Base-by-base conservation (phyloP, 1,140 invertebrate genomes). In the Aricia agestis region DNA sequence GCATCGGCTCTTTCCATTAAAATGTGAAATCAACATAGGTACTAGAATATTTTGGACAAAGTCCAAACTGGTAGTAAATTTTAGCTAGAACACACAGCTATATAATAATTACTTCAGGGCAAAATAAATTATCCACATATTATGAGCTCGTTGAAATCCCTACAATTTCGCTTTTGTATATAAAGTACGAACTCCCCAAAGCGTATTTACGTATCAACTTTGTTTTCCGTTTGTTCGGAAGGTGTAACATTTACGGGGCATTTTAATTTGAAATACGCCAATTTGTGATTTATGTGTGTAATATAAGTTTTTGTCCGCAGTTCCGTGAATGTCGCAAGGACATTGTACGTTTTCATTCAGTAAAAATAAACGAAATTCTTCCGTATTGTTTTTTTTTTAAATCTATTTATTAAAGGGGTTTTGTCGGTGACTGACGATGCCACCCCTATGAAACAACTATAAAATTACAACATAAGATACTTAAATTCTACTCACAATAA, bases 81-180 rank as follows among this genome's bases (percentile, higher is more conserved):
- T 7, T 36, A 36, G 36, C 6, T 36, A 36, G 2, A 36, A 36
- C 1, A 25, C 25, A 25, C 25, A 25, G 1, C 3, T 18, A 59
- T 3, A 59, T 19, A 18, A 17, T 59, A 15, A 59, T 18, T 19
- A 45, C 18, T 57, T 15, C 15, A 15, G 59, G 42, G 18, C 17
- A 52, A 52, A 9, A 57, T 67, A 67, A 66, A 63, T 66, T 61
- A 25, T 36, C 61, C 31, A 70, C 17, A 68, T 67, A 25, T 2
- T 25, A 52, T 63, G 15, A 71, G 11, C 10, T 13, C 17, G 45
- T 5, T 52, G 13, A 52, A 52, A 52, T 52, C 45, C 45, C 45
- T 52, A 13, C 45, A 52, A 13, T 52, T 52, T 52, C 45, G 45
- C 11, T 15, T 52, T 4, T 13, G 45, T 52, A 52, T 10, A 10